phyloP scores from a whole-genome alignment of 2,888 invertebrate species.

The Drosophila kanekoi region DNA sequence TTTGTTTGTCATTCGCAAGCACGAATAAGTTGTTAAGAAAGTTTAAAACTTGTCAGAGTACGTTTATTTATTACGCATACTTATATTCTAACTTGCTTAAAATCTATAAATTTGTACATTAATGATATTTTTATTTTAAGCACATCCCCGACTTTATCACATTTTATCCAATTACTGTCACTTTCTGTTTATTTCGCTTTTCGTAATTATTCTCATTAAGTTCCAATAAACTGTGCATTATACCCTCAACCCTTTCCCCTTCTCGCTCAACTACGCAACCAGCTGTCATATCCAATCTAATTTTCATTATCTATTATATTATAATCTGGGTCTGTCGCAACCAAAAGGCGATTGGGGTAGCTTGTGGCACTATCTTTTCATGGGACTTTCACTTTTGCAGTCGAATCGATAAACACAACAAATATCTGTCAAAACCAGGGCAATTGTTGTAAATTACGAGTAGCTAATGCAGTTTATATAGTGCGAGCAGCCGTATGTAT shows the following conservation, averaged over 20 bases:
- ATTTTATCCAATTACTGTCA: slow-evolving; percentile 1
- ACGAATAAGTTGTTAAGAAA: neutral
- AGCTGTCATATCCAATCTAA: slow-evolving; percentile 28
- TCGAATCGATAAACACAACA: slow-evolving; percentile 36
- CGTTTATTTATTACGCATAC: neutral
- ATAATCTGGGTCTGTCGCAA: slow-evolving; percentile 10
- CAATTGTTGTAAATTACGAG: slow-evolving; percentile 42
- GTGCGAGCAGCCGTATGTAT: too few relatives aligned
- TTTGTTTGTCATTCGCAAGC: neutral
- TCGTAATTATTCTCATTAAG: slow-evolving; percentile 15
- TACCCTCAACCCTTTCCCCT: too few relatives aligned
- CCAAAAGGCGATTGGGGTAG: slow-evolving; percentile 24
- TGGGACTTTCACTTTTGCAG: slow-evolving; percentile 39
- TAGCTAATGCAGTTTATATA: slow-evolving; percentile 1
- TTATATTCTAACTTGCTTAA: too few relatives aligned
- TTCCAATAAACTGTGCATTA: slow-evolving; percentile 15
- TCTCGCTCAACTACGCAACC: neutral
- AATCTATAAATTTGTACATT: neutral
- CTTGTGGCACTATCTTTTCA: slow-evolving; percentile 30
- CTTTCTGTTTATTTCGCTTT: neutral
- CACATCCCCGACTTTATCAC: neutral
- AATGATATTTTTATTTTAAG: neutral
- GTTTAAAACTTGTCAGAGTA: neutral
- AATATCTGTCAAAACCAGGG: slow-evolving; percentile 29
- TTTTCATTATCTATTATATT: slow-evolving; percentile 19